Percentiles rank a stretch among this genome's conserved stretches.
Evolutionary conservation across 2,113 vertebrate genomes (phyloP).

Genomic region (Rhea americana): DNA sequence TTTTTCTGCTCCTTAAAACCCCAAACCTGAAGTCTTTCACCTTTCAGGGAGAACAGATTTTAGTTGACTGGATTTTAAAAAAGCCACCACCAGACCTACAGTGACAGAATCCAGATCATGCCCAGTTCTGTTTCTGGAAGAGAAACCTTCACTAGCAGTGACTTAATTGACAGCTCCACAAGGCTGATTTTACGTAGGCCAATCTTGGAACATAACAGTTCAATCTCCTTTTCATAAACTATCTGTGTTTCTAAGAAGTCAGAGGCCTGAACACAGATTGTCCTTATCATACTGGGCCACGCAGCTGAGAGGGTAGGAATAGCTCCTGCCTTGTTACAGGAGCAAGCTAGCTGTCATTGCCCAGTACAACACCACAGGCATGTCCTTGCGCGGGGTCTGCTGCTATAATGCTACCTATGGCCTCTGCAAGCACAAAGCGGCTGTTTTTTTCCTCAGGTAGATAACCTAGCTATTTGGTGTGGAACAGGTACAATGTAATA

Average conservation of each 20-base stretch:
- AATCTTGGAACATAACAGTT: background rate
- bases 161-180: background rate
- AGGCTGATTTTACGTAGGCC: background rate
- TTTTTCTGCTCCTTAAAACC: background rate
- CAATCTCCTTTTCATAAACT: background rate
- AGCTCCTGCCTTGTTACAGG: background rate
- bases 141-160: background rate
- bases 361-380: background rate
- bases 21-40: background rate
- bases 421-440: background rate
- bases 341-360: background rate
- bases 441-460: rapidly evolving
- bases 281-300: background rate
- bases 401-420: rapidly evolving
- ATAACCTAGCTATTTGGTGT: background rate
- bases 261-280: background rate
- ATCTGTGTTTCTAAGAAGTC: background rate
- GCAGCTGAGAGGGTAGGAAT: background rate
- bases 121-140: background rate
- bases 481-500: background rate
- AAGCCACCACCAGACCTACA: background rate
- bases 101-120: background rate
- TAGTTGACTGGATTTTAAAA: background rate
- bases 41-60: background rate
- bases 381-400: background rate